A percentile compares a stretch with the other conserved stretches of the same genome.
These are phyloP conservation scores for Mesembrinibis cayennensis DNA, from an alignment of 2,113 vertebrate species.

Conservation along the genomic window DNA sequence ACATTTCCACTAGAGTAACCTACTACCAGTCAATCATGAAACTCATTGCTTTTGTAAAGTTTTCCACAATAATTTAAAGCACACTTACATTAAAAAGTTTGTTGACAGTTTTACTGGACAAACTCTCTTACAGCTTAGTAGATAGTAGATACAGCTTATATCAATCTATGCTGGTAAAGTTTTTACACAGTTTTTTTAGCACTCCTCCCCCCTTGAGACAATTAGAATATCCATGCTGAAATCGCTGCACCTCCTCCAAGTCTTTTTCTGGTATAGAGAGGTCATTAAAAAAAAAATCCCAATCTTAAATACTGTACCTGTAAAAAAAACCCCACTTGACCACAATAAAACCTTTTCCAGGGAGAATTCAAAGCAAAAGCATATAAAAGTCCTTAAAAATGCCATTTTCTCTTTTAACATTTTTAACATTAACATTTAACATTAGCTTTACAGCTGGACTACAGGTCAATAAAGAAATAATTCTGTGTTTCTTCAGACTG, in stretches of 20 bases:
- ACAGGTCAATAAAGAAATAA: not conserved
- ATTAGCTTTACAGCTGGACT: not conserved
- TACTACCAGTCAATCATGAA: not conserved
- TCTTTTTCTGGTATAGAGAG: not conserved
- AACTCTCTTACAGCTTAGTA: not conserved
- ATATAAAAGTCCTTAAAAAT: not conserved
- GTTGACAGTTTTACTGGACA: not conserved
- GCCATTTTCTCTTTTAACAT: not conserved
- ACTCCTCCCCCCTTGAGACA: not conserved
- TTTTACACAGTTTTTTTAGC: not conserved
- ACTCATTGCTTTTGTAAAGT: not conserved
- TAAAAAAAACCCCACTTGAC: not conserved
- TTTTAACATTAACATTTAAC: not conserved
- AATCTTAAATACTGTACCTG: not conserved
- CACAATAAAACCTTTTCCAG: not conserved
- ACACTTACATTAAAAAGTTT: not conserved
- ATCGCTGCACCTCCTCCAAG: not conserved
- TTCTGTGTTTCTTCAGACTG: not conserved
- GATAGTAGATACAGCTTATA: not conserved
- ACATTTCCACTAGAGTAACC: not conserved
- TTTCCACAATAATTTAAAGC: not conserved
- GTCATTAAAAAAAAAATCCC: not conserved
- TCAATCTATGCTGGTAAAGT: not conserved
- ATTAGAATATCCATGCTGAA: not conserved
- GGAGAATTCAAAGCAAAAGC: not conserved